phyloP scores from a whole-genome alignment of 2,113 vertebrate species.

The Chiloscyllium plagiosum region DNA sequence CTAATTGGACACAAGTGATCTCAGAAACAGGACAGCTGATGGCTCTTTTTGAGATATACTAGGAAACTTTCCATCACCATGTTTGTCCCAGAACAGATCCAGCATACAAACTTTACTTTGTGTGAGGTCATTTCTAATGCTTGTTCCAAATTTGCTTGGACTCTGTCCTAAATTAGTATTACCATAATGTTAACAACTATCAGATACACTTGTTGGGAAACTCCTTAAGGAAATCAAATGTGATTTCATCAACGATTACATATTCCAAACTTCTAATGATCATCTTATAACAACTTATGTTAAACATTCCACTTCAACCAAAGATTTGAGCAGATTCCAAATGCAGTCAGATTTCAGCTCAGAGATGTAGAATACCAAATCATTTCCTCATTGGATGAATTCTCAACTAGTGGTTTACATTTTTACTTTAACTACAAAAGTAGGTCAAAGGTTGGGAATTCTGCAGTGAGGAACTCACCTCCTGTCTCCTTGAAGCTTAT shows the following conservation, averaged over 20 bases:
- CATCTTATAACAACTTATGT: background rate
- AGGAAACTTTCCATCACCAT: background rate
- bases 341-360: background rate
- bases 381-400: background rate
- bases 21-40: slow-evolving; percentile 2
- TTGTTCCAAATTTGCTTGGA: background rate
- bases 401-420: background rate
- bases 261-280: background rate
- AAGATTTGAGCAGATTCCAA: background rate
- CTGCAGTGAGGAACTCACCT: background rate
- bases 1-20: background rate
- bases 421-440: background rate
- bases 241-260: background rate
- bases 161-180: background rate
- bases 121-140: background rate
- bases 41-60: background rate
- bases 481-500: background rate
- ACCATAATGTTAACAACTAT: background rate
- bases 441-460: background rate
- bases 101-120: background rate
- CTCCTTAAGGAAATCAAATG: background rate
- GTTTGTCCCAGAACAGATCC: background rate
- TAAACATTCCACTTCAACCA: background rate
- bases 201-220: background rate
- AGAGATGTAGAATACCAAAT: background rate